Conservation (phyloP, 2,113 vertebrate genomes). For the Fukomys damarensis region DNA sequence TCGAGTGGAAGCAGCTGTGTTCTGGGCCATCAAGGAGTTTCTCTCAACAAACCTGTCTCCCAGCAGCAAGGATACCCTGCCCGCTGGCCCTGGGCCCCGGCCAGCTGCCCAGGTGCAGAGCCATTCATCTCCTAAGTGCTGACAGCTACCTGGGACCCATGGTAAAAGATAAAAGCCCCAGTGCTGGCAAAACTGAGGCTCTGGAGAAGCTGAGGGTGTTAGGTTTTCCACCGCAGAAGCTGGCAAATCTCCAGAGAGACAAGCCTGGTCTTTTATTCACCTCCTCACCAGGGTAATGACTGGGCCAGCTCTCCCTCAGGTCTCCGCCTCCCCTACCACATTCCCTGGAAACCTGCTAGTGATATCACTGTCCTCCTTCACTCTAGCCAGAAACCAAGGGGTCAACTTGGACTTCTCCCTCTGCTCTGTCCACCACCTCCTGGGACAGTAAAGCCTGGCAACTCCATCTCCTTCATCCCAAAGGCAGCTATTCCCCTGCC, state of each 20-base stretch:
- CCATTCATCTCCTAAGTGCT: background rate
- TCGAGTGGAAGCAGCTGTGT: constrained; percentile 13
- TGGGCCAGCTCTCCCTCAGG: background rate
- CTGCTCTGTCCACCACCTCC: background rate
- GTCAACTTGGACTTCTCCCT: background rate
- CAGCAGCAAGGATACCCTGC: background rate
- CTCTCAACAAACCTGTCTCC: background rate
- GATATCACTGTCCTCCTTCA: background rate
- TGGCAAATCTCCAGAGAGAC: background rate
- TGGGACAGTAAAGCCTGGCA: background rate
- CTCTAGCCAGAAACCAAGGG: background rate
- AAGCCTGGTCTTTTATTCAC: background rate
- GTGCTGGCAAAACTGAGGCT: background rate
- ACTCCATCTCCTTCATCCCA: background rate
- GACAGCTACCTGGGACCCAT: background rate
- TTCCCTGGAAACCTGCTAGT: background rate
- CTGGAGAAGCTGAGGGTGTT: background rate
- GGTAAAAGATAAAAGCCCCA: background rate
- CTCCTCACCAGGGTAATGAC: background rate
- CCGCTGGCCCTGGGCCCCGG: background rate
- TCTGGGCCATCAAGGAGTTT: background rate
- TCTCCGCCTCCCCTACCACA: background rate
- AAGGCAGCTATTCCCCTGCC: background rate
- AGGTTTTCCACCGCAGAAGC: background rate
- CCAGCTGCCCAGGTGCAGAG: constrained; percentile 33